Conservation (phyloP, 2,888 invertebrate genomes). For the Drosophila stalkeri region DNA sequence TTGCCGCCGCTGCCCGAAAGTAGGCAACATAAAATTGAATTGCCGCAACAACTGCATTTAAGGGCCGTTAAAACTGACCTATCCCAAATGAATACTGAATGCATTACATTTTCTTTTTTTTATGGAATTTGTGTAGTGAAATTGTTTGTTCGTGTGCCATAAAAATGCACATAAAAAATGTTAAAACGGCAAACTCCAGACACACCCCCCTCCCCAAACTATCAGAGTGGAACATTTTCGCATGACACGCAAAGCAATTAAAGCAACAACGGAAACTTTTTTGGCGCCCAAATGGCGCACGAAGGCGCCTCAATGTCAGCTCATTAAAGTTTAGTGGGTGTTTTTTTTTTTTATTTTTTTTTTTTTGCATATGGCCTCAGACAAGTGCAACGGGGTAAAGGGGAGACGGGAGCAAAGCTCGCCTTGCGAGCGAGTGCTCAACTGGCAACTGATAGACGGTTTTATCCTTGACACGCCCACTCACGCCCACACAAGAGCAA, state of each 20-base stretch:
- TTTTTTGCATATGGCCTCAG: slow-evolving; percentile 62
- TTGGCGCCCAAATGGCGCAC: slow-evolving; percentile 76
- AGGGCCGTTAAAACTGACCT: slow-evolving; percentile 57
- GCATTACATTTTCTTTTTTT: slow-evolving; percentile 5
- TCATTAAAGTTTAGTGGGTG: slow-evolving; percentile 76
- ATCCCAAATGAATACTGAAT: slow-evolving; percentile 41
- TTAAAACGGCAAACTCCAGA: slow-evolving; percentile 2
- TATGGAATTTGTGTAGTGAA: slow-evolving; percentile 47
- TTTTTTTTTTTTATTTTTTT: no score
- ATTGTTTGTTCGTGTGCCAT: slow-evolving; percentile 49
- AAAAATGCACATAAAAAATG: slow-evolving; percentile 68
- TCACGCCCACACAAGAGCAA: slow-evolving; percentile 20
- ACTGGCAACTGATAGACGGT: slow-evolving; percentile 47
- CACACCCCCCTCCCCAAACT: slow-evolving; percentile 3
- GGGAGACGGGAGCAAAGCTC: background rate
- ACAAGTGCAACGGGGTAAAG: slow-evolving; percentile 26
- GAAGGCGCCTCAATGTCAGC: slow-evolving; percentile 75
- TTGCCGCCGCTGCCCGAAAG: slow-evolving; percentile 15
- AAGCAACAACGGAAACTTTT: slow-evolving; percentile 63
- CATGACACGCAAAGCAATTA: slow-evolving; percentile 68
- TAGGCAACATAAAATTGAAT: slow-evolving; percentile 33
- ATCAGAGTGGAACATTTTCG: slow-evolving; percentile 40
- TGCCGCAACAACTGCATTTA: slow-evolving; percentile 24
- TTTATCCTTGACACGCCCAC: slow-evolving; percentile 34
- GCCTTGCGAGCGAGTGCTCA: background rate